Evolutionary conservation across 2,797 vertebrate genomes (phyloP).

Genomic region (Poeciliopsis infans): DNA sequence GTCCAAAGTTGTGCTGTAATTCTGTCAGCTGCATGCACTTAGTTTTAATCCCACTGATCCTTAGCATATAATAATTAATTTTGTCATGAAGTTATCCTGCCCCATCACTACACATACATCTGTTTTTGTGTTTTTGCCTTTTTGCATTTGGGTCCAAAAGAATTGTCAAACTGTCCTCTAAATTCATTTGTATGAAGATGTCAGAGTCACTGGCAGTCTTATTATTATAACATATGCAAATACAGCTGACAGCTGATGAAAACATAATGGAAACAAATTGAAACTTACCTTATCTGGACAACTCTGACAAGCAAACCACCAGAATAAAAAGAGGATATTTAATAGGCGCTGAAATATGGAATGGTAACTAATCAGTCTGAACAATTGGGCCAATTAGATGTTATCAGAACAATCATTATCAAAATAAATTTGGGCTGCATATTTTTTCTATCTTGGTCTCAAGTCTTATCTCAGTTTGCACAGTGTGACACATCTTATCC

Average conservation of each 20-base stretch:
- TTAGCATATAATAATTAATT: neutral
- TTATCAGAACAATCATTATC: slow-evolving; percentile 26
- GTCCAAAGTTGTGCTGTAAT: neutral
- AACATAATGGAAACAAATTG: neutral
- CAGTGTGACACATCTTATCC: slow-evolving; percentile 5
- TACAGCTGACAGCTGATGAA: neutral
- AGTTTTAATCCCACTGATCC: neutral
- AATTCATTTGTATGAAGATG: neutral
- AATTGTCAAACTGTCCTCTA: neutral
- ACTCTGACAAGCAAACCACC: neutral
- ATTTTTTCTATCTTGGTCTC: slow-evolving; percentile 10
- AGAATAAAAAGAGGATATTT: slow-evolving; percentile 1
- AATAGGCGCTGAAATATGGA: slow-evolving; percentile 17
- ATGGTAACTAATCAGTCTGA: slow-evolving; percentile 14
- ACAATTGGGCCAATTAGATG: slow-evolving; percentile 21
- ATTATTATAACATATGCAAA: neutral
- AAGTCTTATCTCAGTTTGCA: slow-evolving; percentile 31
- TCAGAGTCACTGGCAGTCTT: neutral
- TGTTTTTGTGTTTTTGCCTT: neutral
- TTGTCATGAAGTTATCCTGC: neutral
- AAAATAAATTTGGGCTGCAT: slow-evolving; percentile 10
- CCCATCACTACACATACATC: neutral
- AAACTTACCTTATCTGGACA: neutral
- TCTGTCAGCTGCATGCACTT: neutral
- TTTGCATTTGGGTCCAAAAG: neutral